phyloP scores from a whole-genome alignment of 2,797 vertebrate species.

The Microchirus variegatus region DNA sequence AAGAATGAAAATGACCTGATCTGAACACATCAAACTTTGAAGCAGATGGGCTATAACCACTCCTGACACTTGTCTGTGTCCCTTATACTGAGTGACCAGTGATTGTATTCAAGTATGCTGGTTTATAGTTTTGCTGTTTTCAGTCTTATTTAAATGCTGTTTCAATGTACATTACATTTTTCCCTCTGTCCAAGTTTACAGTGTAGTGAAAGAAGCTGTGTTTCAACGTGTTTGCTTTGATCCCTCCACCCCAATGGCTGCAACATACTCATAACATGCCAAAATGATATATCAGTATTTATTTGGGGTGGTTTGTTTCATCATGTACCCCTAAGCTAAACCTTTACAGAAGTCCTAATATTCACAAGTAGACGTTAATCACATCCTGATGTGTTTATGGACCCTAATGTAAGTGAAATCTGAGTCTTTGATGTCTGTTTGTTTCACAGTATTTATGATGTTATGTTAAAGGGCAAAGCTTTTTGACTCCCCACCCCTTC shows the following conservation, averaged over 20 bases:
- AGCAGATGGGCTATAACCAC: too few species aligned
- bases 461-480: background rate
- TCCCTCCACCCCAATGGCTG: background rate
- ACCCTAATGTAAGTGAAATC: background rate
- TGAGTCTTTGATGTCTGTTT: background rate
- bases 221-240: background rate
- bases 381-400: background rate
- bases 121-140: too few species aligned
- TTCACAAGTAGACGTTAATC: background rate
- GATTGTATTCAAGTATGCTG: too few species aligned
- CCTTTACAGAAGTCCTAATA: background rate
- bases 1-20: too few species aligned
- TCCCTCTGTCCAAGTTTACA: too few species aligned
- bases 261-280: background rate
- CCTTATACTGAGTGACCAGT: too few species aligned
- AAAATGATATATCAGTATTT: background rate
- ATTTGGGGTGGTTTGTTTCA: background rate
- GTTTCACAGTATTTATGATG: background rate
- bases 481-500: background rate
- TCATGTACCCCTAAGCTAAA: background rate
- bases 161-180: too few species aligned
- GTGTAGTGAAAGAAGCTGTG: too few species aligned
- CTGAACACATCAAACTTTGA: too few species aligned
- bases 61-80: too few species aligned
- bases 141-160: too few species aligned